Conservation (phyloP, 37 sponge, comb jelly and placozoan species). For the Halichondria panicea region DNA sequence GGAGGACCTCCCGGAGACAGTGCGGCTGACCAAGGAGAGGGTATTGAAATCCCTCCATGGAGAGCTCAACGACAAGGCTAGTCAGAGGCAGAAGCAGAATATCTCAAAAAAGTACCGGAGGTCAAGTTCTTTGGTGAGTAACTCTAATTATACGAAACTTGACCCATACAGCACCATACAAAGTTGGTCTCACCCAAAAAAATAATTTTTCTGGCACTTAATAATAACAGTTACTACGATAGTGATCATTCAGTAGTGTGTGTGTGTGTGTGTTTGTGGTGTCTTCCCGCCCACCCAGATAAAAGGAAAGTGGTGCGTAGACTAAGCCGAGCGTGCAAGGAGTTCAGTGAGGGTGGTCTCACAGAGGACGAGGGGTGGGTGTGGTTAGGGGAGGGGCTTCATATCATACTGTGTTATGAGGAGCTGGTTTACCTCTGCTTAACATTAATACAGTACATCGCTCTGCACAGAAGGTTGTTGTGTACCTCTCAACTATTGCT, state of each 20-base stretch:
- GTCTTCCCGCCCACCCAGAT: not conserved
- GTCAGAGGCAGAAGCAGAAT: conserved; percentile 3
- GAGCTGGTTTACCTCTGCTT: not conserved
- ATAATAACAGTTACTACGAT: no score
- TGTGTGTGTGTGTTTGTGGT: no score
- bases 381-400: no score
- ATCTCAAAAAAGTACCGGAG: conserved; percentile 42
- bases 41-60: conserved; percentile 14
- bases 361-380: no score
- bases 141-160: no score
- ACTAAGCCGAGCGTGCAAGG: no score
- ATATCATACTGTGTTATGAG: no score
- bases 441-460: not conserved
- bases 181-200: no score
- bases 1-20: conserved; percentile 57
- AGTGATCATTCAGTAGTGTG: not conserved
- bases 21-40: conserved; percentile 35
- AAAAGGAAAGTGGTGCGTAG: conserved; percentile 27
- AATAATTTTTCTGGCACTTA: no score
- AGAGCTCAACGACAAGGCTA: conserved; percentile 5
- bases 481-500: no score
- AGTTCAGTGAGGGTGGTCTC: no score
- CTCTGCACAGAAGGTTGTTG: not conserved
- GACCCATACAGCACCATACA: no score
- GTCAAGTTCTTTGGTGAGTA: conserved; percentile 56